Conservation (phyloP, 1,140 invertebrate species). For the Portunus trituberculatus region DNA sequence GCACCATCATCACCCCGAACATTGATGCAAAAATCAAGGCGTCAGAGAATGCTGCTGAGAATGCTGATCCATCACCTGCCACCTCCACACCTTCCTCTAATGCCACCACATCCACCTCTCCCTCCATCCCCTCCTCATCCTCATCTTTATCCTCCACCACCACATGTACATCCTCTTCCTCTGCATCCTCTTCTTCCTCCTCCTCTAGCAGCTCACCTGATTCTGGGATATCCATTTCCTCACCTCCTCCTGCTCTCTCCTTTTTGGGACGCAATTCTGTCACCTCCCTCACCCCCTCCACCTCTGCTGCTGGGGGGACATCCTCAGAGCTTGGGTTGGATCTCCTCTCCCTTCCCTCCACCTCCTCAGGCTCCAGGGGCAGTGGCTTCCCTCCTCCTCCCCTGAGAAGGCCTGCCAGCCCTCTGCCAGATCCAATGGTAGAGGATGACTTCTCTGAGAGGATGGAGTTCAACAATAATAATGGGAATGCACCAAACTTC, state of each 20-base stretch:
- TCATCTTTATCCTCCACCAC: neutral
- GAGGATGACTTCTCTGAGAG: constrained; percentile 70
- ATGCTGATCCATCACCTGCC: neutral
- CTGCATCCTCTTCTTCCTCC: neutral
- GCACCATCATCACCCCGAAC: constrained; percentile 49
- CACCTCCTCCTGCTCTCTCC: constrained; percentile 44
- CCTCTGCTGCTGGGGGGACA: neutral
- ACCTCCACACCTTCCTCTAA: neutral
- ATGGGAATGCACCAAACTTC: constrained; percentile 61
- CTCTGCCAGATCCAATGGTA: constrained; percentile 65
- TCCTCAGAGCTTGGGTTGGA: constrained; percentile 32
- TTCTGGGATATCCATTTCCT: constrained; percentile 63
- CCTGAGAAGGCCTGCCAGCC: constrained; percentile 62
- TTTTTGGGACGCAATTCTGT: neutral
- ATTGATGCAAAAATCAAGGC: constrained; percentile 5
- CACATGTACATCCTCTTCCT: neutral
- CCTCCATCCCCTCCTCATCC: neutral
- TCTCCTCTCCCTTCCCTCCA: constrained; percentile 63
- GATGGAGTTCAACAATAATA: constrained; percentile 72
- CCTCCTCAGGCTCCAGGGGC: constrained; percentile 61
- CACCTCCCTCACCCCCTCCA: neutral
- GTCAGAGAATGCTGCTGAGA: neutral
- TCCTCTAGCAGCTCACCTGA: constrained; percentile 50
- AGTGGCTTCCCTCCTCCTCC: constrained; percentile 47
- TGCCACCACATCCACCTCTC: constrained; percentile 39